Conservation (phyloP, 2,888 invertebrate species). For the Asteroscopus sphinx region DNA sequence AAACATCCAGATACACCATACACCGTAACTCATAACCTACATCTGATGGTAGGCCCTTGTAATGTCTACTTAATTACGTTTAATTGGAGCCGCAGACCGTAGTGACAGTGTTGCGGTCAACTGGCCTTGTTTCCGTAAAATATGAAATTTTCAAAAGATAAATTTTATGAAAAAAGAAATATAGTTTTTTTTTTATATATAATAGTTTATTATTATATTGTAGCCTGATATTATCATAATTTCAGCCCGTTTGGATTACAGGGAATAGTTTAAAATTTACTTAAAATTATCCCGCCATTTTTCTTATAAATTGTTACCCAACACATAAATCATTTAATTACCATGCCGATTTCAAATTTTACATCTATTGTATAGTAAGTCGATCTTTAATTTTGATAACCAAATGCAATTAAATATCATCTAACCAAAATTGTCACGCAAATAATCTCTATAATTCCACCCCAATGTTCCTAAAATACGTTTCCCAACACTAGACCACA, state of each 20-base stretch:
- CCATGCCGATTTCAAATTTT: too few species aligned
- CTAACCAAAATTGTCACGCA: constrained; percentile 14
- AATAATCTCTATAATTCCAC: constrained; percentile 27
- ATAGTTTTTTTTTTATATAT: too few species aligned
- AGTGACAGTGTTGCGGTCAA: background rate
- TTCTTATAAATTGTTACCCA: too few species aligned
- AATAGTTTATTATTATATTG: too few species aligned
- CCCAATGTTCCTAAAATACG: constrained; percentile 32
- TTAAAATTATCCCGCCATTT: too few species aligned
- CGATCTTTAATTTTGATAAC: too few species aligned
- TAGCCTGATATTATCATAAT: too few species aligned
- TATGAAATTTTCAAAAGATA: background rate
- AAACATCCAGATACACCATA: constrained; percentile 14
- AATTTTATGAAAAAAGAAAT: too few species aligned
- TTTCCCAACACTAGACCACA: constrained; percentile 56
- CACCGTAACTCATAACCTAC: constrained; percentile 31
- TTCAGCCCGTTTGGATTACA: too few species aligned
- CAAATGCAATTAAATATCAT: constrained; percentile 5
- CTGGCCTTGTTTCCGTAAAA: background rate
- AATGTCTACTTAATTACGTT: constrained; percentile 49
- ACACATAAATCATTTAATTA: too few species aligned
- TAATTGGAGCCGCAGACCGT: constrained; percentile 36
- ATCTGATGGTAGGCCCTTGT: constrained; percentile 29
- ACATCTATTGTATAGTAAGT: too few species aligned
- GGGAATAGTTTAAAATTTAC: too few species aligned